phyloP scores from a whole-genome alignment of 2,113 vertebrate species.

The Sinosuthora webbiana region DNA sequence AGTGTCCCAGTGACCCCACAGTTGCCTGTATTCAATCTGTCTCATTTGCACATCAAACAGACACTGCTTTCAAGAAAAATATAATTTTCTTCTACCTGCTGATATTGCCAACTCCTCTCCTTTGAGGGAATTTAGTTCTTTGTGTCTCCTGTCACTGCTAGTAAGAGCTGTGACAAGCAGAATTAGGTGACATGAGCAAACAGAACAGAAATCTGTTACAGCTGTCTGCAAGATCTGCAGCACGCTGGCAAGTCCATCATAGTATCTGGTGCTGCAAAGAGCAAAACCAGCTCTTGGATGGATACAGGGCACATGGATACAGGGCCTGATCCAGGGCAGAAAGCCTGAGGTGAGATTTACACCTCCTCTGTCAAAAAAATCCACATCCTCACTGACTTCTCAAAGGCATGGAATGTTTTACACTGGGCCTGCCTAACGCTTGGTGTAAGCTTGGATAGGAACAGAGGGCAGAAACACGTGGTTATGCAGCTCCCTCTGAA shows the following conservation, averaged over 20 bases:
- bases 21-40: background rate
- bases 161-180: background rate
- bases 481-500: background rate
- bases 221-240: background rate
- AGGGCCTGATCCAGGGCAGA: background rate
- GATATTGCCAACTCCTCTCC: background rate
- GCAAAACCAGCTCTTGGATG: background rate
- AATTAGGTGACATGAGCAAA: background rate
- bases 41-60: constrained; percentile 15
- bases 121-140: background rate
- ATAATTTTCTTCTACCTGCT: background rate
- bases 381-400: background rate
- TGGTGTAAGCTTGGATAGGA: background rate
- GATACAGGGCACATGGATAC: background rate
- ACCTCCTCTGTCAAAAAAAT: background rate
- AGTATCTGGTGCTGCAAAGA: background rate
- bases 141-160: background rate
- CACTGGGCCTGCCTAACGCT: background rate
- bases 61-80: background rate
- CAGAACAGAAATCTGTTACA: background rate
- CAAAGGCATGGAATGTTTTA: background rate
- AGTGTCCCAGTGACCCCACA: background rate
- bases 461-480: background rate
- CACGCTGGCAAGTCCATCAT: accelerated
- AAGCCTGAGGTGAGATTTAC: background rate